Evolutionary conservation across 1,140 invertebrate genomes (phyloP), one percentile per base, ranked within the genome.

Genomic region (Harpegnathos saltator): DNA sequence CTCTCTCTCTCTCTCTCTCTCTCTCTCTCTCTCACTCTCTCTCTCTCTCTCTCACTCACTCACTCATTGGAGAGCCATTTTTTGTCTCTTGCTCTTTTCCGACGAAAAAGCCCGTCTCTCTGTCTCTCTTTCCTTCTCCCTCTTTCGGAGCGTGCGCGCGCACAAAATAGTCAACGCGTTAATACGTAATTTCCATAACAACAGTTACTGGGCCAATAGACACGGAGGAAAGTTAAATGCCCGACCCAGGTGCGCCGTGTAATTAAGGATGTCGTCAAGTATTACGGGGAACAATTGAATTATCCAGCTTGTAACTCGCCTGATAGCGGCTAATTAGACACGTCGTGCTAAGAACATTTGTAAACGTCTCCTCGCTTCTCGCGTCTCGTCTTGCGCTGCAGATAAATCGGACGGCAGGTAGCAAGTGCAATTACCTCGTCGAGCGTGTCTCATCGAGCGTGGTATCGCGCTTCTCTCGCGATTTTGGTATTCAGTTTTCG

Each of bases 161-260:
- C 29, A 33, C 29, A 5, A 74, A 66, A 63, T 65, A 54, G 29
- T 33, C 9, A 75, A 84, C 74, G 44, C 68, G 71, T 84, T 84
- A 84, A 87, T 87, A 88, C 52, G 26, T 86, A 74, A 87, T 74
- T 87, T 84, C 63, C 69, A 52, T 58, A 74, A 52, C n/a, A 38
- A 24, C 56, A 72, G 61, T 86, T 65, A 84, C 33, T 44, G 24
- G 73, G 56, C 29, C 50, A 78, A 63, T 54, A 44, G 61, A 56
- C 22, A 19, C 26, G 58, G n/a, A 4, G 17, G 22, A 73, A 78
- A 63, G 14, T 84, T 52, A 62, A 59, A 80, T 69, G 38, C 69
- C 72, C 19, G 65, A 15, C 33, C n/a, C 59, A 56, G 26, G 59
- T 66, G 44, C 33, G 24, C 58, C 26, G 52, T 81, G 56, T 74